A percentile compares a stretch with the other conserved stretches of the same genome.
These are phyloP conservation scores for Embidobia sp. DNA, from an alignment of 2,888 invertebrate species.

Conservation along the genomic window DNA sequence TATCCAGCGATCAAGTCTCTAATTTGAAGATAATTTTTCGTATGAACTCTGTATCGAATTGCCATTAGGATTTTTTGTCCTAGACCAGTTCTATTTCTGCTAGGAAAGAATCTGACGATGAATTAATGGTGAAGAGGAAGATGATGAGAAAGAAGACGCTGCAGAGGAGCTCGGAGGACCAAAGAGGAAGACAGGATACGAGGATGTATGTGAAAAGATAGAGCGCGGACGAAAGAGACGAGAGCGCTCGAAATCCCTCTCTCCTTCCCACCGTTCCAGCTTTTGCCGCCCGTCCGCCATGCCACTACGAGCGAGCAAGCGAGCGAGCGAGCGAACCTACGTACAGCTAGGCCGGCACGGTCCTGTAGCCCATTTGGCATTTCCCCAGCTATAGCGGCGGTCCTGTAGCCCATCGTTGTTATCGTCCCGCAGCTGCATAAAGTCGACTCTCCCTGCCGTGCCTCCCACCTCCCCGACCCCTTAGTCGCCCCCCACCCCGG, in stretches of 20 bases:
- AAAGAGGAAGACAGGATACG: slow-evolving; percentile 21
- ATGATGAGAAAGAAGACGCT: slow-evolving; percentile 59
- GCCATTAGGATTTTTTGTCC: too few relatives aligned
- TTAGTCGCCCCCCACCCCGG: slow-evolving; percentile 53
- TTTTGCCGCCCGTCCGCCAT: slow-evolving; percentile 79
- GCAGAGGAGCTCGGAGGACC: slow-evolving; percentile 29
- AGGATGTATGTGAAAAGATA: slow-evolving; percentile 63
- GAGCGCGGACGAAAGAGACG: slow-evolving; percentile 74
- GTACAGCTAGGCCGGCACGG: slow-evolving; percentile 80
- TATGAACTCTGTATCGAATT: too few relatives aligned
- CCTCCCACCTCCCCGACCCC: slow-evolving; percentile 65
- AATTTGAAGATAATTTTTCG: too few relatives aligned
- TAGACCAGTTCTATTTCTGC: too few relatives aligned
- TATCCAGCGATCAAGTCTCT: too few relatives aligned
- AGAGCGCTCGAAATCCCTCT: slow-evolving; percentile 80
- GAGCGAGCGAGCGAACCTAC: slow-evolving; percentile 73
- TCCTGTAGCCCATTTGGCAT: slow-evolving; percentile 82
- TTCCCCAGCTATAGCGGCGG: slow-evolving; percentile 81
- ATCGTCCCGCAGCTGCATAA: slow-evolving; percentile 83
- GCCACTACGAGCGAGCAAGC: slow-evolving; percentile 76
- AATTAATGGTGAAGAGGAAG: not conserved
- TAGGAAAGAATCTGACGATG: too few relatives aligned
- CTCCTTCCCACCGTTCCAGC: slow-evolving; percentile 72
- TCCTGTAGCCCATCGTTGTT: slow-evolving; percentile 83
- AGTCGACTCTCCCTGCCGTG: slow-evolving; percentile 79